These are phyloP conservation scores for Rhyacophila brunnea DNA, from an alignment of 1,140 invertebrate genomes.

Conservation along the genomic window DNA sequence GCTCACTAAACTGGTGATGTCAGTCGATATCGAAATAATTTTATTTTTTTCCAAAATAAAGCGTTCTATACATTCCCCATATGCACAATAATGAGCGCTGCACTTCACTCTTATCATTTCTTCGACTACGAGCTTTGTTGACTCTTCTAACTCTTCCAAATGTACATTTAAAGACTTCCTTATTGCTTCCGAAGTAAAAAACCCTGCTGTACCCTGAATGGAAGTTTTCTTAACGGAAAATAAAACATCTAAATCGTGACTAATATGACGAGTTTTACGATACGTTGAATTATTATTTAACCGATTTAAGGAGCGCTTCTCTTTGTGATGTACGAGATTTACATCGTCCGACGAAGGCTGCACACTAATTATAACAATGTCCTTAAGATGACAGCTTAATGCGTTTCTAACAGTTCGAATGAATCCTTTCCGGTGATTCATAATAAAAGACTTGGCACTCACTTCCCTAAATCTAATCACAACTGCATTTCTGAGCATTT, in stretches of 20 bases:
- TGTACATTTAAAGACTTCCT: slow-evolving; percentile 64
- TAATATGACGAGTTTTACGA: slow-evolving; percentile 37
- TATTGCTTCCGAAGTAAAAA: slow-evolving; percentile 61
- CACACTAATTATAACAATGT: slow-evolving; percentile 65
- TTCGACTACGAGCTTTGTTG: slow-evolving; percentile 68
- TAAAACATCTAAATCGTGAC: slow-evolving; percentile 72
- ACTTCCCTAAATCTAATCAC: slow-evolving; percentile 73
- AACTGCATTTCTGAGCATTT: slow-evolving; percentile 78
- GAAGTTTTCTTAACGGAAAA: slow-evolving; percentile 69
- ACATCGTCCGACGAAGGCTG: slow-evolving; percentile 52
- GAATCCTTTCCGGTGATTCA: slow-evolving; percentile 77
- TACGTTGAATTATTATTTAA: background rate
- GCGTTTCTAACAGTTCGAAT: slow-evolving; percentile 69
- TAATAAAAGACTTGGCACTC: slow-evolving; percentile 76
- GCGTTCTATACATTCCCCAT: slow-evolving; percentile 76
- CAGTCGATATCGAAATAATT: slow-evolving; percentile 67
- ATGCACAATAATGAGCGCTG: slow-evolving; percentile 66
- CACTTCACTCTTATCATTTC: slow-evolving; percentile 75
- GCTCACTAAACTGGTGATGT: slow-evolving; percentile 80
- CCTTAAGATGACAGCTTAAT: slow-evolving; percentile 68
- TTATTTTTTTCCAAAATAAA: slow-evolving; percentile 67
- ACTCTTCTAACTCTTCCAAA: slow-evolving; percentile 66
- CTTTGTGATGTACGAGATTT: slow-evolving; percentile 30
- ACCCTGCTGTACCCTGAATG: slow-evolving; percentile 42
- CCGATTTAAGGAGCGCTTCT: slow-evolving; percentile 20